Conservation (phyloP, 2,888 invertebrate genomes). For the Phaonia tiefii region DNA sequence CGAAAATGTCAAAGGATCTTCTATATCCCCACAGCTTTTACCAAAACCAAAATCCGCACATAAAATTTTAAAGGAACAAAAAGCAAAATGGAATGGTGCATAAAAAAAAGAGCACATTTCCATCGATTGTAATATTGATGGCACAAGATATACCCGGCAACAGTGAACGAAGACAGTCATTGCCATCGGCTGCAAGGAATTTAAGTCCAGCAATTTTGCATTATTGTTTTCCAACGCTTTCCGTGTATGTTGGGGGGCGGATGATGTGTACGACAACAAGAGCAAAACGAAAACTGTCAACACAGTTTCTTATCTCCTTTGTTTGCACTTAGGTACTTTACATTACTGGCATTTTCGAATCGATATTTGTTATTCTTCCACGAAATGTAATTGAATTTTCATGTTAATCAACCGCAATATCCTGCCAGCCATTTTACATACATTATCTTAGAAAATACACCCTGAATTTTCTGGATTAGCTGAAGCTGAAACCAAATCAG, state of each 20-base stretch:
- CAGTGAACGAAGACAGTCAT: not conserved
- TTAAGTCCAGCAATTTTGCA: slow-evolving; percentile 13
- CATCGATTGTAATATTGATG: slow-evolving; percentile 54
- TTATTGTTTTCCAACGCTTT: slow-evolving; percentile 11
- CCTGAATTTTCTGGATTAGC: too few relatives aligned
- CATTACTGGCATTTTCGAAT: slow-evolving; percentile 14
- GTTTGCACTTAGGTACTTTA: not conserved
- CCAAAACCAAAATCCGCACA: not conserved
- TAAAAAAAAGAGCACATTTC: slow-evolving; percentile 19
- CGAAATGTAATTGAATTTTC: slow-evolving; percentile 53
- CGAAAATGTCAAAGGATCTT: slow-evolving; percentile 42
- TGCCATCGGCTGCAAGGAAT: slow-evolving; percentile 5
- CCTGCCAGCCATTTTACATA: slow-evolving; percentile 26
- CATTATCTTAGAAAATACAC: too few relatives aligned
- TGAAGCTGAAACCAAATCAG: too few relatives aligned
- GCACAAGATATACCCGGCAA: not conserved
- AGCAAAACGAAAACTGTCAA: not conserved
- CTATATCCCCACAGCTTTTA: not conserved
- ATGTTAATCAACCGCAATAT: slow-evolving; percentile 47
- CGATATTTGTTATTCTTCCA: slow-evolving; percentile 10
- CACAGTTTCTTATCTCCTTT: slow-evolving; percentile 6
- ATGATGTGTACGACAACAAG: too few relatives aligned
- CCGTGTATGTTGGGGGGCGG: not conserved
- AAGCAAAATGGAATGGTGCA: not conserved
- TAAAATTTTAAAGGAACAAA: slow-evolving; percentile 16